phyloP scores from a whole-genome alignment of 2,113 vertebrate species.

The Halichoeres trimaculatus region DNA sequence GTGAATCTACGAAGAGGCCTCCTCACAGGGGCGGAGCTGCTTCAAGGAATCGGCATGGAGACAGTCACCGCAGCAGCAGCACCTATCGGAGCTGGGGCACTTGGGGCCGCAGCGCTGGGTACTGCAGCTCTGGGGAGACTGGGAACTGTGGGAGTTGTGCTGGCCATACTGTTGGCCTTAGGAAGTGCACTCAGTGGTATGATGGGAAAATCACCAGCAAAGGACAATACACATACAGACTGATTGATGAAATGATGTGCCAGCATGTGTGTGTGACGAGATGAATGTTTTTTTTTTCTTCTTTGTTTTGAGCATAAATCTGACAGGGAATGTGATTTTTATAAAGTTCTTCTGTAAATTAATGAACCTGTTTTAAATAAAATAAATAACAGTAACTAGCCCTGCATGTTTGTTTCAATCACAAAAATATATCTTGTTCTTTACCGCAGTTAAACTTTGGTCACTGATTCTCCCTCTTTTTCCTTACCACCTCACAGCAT shows the following conservation, averaged over 20 bases:
- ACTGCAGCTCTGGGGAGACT: conserved; percentile 69
- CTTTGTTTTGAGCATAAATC: background rate
- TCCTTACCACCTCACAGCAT: conserved; percentile 29
- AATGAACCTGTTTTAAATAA: conserved; percentile 25
- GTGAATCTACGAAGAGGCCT: conserved; percentile 61
- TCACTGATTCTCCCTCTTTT: conserved; percentile 3
- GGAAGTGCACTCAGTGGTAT: conserved; percentile 58
- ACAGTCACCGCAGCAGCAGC: conserved; percentile 72
- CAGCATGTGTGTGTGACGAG: background rate
- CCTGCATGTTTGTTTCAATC: background rate
- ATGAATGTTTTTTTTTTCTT: background rate
- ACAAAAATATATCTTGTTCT: background rate
- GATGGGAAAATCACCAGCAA: conserved; percentile 40
- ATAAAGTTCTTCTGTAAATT: background rate
- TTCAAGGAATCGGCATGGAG: conserved; percentile 74
- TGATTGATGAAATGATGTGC: conserved; percentile 21
- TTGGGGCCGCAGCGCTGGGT: conserved; percentile 63
- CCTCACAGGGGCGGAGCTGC: conserved; percentile 59
- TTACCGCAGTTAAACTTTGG: background rate
- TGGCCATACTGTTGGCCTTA: conserved; percentile 58
- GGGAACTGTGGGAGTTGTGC: conserved; percentile 62
- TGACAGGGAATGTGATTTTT: background rate
- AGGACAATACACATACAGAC: conserved; percentile 27
- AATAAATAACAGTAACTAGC: background rate
- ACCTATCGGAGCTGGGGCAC: conserved; percentile 66